Conservation (phyloP, 2,888 invertebrate species). For the Microctonus hyperodae region DNA sequence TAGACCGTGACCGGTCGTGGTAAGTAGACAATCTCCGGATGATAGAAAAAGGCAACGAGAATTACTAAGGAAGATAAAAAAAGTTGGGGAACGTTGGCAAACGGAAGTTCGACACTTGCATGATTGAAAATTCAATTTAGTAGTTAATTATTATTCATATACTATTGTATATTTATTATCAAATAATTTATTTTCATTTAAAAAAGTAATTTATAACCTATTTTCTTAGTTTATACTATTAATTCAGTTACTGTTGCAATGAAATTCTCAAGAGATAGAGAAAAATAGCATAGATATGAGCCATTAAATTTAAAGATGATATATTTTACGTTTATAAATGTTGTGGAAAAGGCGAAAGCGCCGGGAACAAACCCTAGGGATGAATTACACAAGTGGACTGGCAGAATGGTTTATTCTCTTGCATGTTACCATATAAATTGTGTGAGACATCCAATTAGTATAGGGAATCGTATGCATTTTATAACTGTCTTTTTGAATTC, state of each 20-base stretch:
- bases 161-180: neutral
- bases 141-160: neutral
- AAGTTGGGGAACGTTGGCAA: slow-evolving; percentile 21
- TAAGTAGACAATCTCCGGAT: slow-evolving; percentile 58
- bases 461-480: slow-evolving; percentile 38
- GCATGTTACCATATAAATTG: slow-evolving; percentile 44
- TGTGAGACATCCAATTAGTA: slow-evolving; percentile 47
- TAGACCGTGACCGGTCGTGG: slow-evolving; percentile 53
- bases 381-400: slow-evolving; percentile 37
- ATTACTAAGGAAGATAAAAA: neutral
- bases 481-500: neutral
- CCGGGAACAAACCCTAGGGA: slow-evolving; percentile 31
- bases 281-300: slow-evolving; percentile 9
- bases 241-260: too few species aligned
- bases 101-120: slow-evolving; percentile 36
- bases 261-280: slow-evolving; percentile 6
- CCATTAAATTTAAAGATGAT: slow-evolving; percentile 35
- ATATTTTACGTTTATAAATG: slow-evolving; percentile 38
- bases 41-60: slow-evolving; percentile 30
- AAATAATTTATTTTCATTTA: neutral
- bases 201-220: neutral
- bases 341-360: slow-evolving; percentile 24
- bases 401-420: slow-evolving; percentile 35
- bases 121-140: slow-evolving; percentile 7
- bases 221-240: neutral